Evolutionary conservation across 2,797 vertebrate genomes (phyloP), one percentile per base, ranked within the genome.

Genomic region (Pelobates cultripes): DNA sequence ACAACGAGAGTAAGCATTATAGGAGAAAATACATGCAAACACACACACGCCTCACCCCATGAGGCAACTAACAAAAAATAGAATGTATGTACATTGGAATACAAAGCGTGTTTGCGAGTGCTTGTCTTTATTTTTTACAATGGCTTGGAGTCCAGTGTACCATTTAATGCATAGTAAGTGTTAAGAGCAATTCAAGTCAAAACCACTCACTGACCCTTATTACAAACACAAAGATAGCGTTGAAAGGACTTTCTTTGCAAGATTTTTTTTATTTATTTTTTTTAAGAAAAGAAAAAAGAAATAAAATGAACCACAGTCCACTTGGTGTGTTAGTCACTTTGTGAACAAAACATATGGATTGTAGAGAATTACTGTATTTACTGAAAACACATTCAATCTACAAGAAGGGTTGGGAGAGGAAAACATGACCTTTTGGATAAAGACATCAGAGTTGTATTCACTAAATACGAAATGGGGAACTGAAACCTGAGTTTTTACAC

Each of bases 331-430:
- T 60, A 41, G 44, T 78, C 42, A 61, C n/a, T 44, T 78, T 60
- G 66, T 55, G 70, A 72, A 78, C 28, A 64, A 42, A 78, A 53
- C 9, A 55, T 3, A 6, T 55, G 41, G n/a, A 70, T 57, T 69
- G 40, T 57, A 53, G 43, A n/a, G 42, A 74, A 68, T 15, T 40
- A 43, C 41, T 73, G 64, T 60, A 60, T 40, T 74, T 63, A 80
- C 45, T 60, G 63, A 74, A 69, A 80, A 12, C 41, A 45, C 51
- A 69, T 45, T 47, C 42, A 51, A 64, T 55, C n/a, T n/a, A n/a
- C n/a, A n/a, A n/a, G n/a, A n/a, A 44, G 53, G 28, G 28, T 1
- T 28, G 28, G 28, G 28, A 28, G 28, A 28, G 28, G 28, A 28
- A 28, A 28, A 28, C 28, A 28, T 28, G 28, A 28, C 28, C 28